phyloP scores from a whole-genome alignment of 2,888 invertebrate genomes.

The Lycocerus yunnanus region DNA sequence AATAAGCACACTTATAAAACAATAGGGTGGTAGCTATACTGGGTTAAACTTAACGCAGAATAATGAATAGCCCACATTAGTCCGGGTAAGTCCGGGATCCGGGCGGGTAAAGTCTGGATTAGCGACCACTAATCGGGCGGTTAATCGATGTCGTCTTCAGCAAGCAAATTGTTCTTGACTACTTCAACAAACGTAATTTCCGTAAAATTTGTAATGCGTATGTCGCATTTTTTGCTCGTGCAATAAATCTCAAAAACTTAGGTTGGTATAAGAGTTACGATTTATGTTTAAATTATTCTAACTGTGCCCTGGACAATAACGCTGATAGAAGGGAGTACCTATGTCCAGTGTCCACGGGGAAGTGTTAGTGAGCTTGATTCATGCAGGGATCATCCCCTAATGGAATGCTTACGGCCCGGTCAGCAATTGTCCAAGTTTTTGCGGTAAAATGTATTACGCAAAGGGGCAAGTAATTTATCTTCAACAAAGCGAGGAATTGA shows the following conservation, averaged over 20 bases:
- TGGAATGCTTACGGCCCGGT: constrained; percentile 52
- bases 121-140: constrained; percentile 47
- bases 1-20: constrained; percentile 36
- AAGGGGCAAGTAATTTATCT: constrained; percentile 25
- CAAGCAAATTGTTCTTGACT: constrained; percentile 22
- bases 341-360: constrained; percentile 44
- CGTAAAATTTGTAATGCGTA: not conserved
- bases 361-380: constrained; percentile 50
- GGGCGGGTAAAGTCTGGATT: constrained; percentile 42
- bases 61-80: constrained; percentile 45
- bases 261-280: constrained; percentile 35
- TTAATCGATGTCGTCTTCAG: constrained; percentile 45
- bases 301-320: constrained; percentile 51
- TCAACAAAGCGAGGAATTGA: constrained; percentile 20
- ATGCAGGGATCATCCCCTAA: constrained; percentile 51
- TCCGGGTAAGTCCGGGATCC: constrained; percentile 43
- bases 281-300: constrained; percentile 51
- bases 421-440: constrained; percentile 49
- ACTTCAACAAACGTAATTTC: constrained; percentile 10
- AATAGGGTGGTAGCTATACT: constrained; percentile 36
- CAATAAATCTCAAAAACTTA: constrained; percentile 2
- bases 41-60: constrained; percentile 36
- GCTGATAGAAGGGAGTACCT: constrained; percentile 43
- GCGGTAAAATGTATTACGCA: constrained; percentile 22
- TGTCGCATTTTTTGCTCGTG: not conserved